Evolutionary conservation across 2,888 invertebrate species (phyloP), one percentile per base, ranked within the genome.

Genomic region (Steromphala cineraria): DNA sequence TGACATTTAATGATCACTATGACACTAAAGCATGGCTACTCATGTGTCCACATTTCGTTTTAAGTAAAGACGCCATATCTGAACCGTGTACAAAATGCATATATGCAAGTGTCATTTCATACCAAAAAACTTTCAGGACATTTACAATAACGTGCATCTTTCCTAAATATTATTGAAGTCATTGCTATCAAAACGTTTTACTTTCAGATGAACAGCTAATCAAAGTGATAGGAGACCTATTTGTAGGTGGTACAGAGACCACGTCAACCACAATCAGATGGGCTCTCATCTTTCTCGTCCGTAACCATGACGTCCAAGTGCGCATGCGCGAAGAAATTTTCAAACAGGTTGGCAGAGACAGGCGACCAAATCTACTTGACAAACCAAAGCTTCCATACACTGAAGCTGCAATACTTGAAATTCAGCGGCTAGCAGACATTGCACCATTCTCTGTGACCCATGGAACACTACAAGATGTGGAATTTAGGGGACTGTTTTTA

Each of bases 261-360:
- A 84, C 83, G 15, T 53, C 84, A n/a, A 83, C 82, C 5, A 82
- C 85, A 13, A 74, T 85, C n/a, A 40, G 77, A 24, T 85, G 84
- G 85, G 83, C 77, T 7, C 40, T 85, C 17, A 53, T 84, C 24
- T 83, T 81, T 62, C 52, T 85, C 36, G 46, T 85, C 8, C 79
- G 62, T 40, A 28, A 83, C 55, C 84, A 82, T 1, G 81, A 83
- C 13, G 67, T 84, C 0, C 84, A 84, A 79, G 21, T 67, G 19
- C 75, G 55, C 17, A 74, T 84, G 36, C 82, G 75, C 15, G 91
- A 92, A 24, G 94, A 94, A 87, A 81, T 94, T 56, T 89, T 92
- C 13, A 82, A 85, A 5, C 90, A 94, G 75, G 92, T 94, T 78
- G 92, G 92, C 74, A 53, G 15, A 2, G 78, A 79, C 13, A 71